A percentile compares a stretch with the other conserved stretches of the same genome.
phyloP scores from a whole-genome alignment of 2,113 vertebrate species.

The Cisticola juncidis region DNA sequence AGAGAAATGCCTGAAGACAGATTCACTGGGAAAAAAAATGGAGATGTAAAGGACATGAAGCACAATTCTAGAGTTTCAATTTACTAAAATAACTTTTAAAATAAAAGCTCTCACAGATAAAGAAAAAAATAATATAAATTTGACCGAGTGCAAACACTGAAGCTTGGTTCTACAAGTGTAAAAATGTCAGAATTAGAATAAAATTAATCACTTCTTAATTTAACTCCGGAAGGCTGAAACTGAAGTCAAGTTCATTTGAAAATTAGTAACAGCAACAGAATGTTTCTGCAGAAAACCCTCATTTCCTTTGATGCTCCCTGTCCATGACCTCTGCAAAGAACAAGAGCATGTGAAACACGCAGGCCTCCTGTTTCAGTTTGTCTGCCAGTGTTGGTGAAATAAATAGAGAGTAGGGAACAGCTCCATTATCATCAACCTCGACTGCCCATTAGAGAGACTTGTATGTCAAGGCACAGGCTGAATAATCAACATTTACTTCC shows the following conservation, averaged over 20 bases:
- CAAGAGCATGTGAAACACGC: accelerated
- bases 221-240: neutral
- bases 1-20: neutral
- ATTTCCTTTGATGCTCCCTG: neutral
- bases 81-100: neutral
- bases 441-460: neutral
- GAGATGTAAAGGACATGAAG: neutral
- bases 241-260: neutral
- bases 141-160: neutral
- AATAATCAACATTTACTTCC: neutral
- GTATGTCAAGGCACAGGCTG: neutral
- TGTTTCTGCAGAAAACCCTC: neutral
- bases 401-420: neutral
- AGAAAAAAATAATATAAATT: neutral
- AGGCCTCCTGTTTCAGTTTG: neutral
- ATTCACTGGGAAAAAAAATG: neutral
- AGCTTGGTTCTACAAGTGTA: neutral
- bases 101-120: neutral
- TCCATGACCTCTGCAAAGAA: neutral
- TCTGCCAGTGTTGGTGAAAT: neutral
- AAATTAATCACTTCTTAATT: neutral
- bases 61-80: neutral
- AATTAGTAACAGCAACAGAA: neutral
- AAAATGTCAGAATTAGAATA: neutral
- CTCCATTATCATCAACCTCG: neutral